Percentiles rank a stretch among this genome's conserved stretches.
These are phyloP conservation scores for Lithobius niger DNA, from an alignment of 1,140 invertebrate genomes.

Conservation along the genomic window DNA sequence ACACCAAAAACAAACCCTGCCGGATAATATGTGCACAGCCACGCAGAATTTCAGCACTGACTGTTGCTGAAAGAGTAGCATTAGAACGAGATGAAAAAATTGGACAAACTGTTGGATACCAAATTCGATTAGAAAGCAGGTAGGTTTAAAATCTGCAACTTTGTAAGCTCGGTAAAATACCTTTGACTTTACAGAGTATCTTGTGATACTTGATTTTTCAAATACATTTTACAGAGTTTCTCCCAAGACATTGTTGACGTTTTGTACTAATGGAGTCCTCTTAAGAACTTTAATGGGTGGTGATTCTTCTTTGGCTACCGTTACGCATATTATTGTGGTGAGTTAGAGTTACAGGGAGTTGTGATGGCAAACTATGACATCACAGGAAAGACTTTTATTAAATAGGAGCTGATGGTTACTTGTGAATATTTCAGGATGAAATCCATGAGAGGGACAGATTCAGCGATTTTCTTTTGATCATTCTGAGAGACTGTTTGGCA, in stretches of 20 bases:
- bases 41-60: constrained; percentile 72
- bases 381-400: too few species aligned
- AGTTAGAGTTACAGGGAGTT: too few species aligned
- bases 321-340: constrained; percentile 57
- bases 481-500: constrained; percentile 57
- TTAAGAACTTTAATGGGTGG: constrained; percentile 69
- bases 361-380: too few species aligned
- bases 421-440: constrained; percentile 67
- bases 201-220: neutral
- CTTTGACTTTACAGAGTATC: neutral
- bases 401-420: too few species aligned
- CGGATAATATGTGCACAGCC: constrained; percentile 89
- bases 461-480: constrained; percentile 81
- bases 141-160: constrained; percentile 16
- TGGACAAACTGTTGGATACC: constrained; percentile 82
- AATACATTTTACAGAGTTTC: constrained; percentile 45
- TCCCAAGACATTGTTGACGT: constrained; percentile 66
- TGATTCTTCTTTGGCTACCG: constrained; percentile 45
- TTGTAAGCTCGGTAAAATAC: neutral
- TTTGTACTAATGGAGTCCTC: constrained; percentile 83
- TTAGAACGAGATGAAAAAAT: constrained; percentile 68
- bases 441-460: constrained; percentile 87
- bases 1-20: constrained; percentile 47
- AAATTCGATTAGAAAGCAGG: constrained; percentile 71
- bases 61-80: constrained; percentile 60